These are phyloP conservation scores for Hydroisotoma schaefferi DNA, from an alignment of 2,888 invertebrate species.

Conservation along the genomic window DNA sequence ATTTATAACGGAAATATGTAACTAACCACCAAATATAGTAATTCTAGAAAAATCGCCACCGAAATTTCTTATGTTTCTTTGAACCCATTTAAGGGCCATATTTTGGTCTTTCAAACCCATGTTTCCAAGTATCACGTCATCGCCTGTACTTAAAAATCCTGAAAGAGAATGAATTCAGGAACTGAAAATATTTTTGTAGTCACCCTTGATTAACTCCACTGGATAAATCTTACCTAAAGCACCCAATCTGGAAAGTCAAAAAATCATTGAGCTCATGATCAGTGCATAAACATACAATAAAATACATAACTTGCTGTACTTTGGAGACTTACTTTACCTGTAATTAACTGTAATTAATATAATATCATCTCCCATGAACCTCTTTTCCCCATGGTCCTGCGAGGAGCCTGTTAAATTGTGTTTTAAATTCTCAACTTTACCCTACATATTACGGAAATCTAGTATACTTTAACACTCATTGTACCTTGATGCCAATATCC, in stretches of 20 bases:
- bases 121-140: conserved; percentile 27
- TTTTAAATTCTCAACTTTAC: conserved; percentile 8
- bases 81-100: conserved; percentile 25
- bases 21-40: conserved; percentile 24
- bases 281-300: too few relatives aligned
- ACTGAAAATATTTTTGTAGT: too few relatives aligned
- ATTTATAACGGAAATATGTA: background rate
- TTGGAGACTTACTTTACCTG: background rate
- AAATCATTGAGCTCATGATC: too few relatives aligned
- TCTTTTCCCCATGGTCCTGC: conserved; percentile 26
- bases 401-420: conserved; percentile 13
- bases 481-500: conserved; percentile 19
- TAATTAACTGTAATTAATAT: conserved; percentile 31
- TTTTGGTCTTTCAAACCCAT: conserved; percentile 25
- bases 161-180: background rate
- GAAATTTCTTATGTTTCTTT: conserved; percentile 22
- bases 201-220: too few relatives aligned
- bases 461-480: too few relatives aligned
- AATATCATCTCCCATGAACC: conserved; percentile 31
- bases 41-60: conserved; percentile 23
- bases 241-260: conserved; percentile 20
- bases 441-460: too few relatives aligned
- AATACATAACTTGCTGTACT: background rate
- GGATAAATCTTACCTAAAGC: conserved; percentile 15
- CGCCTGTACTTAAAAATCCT: conserved; percentile 36